phyloP scores from a whole-genome alignment of 2,888 invertebrate species.

The Mesorhabditis spiculigera region DNA sequence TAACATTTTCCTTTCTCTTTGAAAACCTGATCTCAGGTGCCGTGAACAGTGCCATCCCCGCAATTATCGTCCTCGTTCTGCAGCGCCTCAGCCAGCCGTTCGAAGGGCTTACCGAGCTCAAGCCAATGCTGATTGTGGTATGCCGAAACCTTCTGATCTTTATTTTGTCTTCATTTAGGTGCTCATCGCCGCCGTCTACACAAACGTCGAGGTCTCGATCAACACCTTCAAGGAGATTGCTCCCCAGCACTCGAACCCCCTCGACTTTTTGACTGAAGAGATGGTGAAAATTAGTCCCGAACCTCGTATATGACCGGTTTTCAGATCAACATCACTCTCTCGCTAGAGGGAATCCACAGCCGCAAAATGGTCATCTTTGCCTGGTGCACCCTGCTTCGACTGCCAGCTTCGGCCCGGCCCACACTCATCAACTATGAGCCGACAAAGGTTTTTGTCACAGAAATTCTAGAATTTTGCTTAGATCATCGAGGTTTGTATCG shows the following conservation, averaged over 20 bases:
- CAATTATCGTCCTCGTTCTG: not conserved
- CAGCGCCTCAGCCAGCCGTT: constrained; percentile 7
- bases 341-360: not conserved
- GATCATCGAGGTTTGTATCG: not conserved
- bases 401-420: not conserved
- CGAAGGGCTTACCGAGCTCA: constrained; percentile 7
- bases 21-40: not conserved
- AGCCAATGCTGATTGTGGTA: constrained; percentile 3
- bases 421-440: not conserved
- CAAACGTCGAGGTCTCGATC: not conserved
- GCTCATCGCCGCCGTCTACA: constrained; percentile 2
- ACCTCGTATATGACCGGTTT: not conserved
- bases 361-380: not conserved
- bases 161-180: not conserved
- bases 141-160: not conserved
- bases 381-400: constrained; percentile 7
- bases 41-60: not conserved
- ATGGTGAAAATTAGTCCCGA: not conserved
- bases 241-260: constrained; percentile 2
- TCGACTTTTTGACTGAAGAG: constrained; percentile 6
- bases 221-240: not conserved
- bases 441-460: not conserved
- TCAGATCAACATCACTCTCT: not conserved
- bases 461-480: not conserved
- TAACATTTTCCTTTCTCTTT: not conserved